Evolutionary conservation across 2,888 invertebrate genomes (phyloP).

Genomic region (Rapana venosa): DNA sequence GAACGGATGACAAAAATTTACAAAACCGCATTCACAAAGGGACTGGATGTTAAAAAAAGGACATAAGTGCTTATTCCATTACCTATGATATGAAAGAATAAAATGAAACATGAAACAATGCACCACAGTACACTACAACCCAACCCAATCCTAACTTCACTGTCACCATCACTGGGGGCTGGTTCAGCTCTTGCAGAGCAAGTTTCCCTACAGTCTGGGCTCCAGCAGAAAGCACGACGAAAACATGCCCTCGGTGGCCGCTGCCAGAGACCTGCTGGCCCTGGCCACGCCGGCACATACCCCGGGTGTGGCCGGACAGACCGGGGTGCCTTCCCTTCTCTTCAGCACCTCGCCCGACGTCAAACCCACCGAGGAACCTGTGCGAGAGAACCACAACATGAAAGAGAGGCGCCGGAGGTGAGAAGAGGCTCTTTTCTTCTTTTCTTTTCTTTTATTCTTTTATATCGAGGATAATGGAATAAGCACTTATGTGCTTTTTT

Average conservation of each 20-base stretch:
- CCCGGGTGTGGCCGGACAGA: not conserved
- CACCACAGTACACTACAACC: too few species aligned
- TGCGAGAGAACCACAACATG: conserved; percentile 69
- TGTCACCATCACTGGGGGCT: too few species aligned
- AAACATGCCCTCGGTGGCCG: conserved; percentile 40
- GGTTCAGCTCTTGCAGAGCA: conserved; percentile 15
- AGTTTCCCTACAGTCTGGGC: not conserved
- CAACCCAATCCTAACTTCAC: too few species aligned
- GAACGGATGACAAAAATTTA: too few species aligned
- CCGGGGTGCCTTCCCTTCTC: not conserved
- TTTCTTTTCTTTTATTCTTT: too few species aligned
- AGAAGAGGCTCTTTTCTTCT: not conserved
- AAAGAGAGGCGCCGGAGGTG: conserved; percentile 72
- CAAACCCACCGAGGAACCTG: conserved; percentile 46
- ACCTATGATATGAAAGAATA: too few species aligned
- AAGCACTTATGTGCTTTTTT: too few species aligned
- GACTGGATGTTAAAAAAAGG: too few species aligned
- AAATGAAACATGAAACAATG: too few species aligned
- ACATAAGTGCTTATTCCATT: too few species aligned
- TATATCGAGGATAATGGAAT: too few species aligned
- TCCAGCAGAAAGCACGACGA: not conserved
- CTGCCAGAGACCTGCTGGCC: conserved; percentile 38
- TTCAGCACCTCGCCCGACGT: not conserved
- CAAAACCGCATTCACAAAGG: too few species aligned
- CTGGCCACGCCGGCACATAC: conserved; percentile 29